phyloP scores from a whole-genome alignment of 2,113 vertebrate species.

The Sciurus niger region DNA sequence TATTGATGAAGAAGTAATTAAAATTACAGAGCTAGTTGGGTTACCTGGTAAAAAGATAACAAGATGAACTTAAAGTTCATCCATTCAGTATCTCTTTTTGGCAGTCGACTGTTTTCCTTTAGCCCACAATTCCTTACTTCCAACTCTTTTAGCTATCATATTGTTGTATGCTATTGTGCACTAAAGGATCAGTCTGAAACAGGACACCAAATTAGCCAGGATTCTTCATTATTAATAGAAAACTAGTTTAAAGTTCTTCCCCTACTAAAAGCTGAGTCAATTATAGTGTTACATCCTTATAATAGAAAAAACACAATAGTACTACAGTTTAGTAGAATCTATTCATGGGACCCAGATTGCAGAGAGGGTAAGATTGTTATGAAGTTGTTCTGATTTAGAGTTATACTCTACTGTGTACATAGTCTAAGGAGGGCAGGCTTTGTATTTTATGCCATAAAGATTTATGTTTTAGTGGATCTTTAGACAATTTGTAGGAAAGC shows the following conservation, averaged over 20 bases:
- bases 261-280: conserved; percentile 10
- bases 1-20: conserved; percentile 27
- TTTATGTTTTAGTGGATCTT: conserved; percentile 22
- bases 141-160: not conserved
- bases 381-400: conserved; percentile 20
- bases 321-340: not conserved
- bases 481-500: conserved; percentile 20
- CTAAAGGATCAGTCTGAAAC: conserved; percentile 50
- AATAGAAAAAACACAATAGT: conserved; percentile 41
- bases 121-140: not conserved
- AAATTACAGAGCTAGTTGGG: conserved; percentile 37
- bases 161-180: conserved; percentile 16
- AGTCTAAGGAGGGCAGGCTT: conserved; percentile 1
- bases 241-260: conserved; percentile 55
- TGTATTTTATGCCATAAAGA: conserved; percentile 35
- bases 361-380: conserved; percentile 30
- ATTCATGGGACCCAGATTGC: not conserved
- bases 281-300: conserved; percentile 38
- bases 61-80: not conserved
- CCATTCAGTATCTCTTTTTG: conserved; percentile 19
- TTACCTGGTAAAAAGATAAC: not conserved
- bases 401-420: conserved; percentile 6
- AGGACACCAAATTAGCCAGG: not conserved
- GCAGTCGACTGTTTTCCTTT: not conserved
- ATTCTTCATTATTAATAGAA: conserved; percentile 51